Conservation (phyloP, 1,140 invertebrate genomes). For the Heterodera carotae region DNA sequence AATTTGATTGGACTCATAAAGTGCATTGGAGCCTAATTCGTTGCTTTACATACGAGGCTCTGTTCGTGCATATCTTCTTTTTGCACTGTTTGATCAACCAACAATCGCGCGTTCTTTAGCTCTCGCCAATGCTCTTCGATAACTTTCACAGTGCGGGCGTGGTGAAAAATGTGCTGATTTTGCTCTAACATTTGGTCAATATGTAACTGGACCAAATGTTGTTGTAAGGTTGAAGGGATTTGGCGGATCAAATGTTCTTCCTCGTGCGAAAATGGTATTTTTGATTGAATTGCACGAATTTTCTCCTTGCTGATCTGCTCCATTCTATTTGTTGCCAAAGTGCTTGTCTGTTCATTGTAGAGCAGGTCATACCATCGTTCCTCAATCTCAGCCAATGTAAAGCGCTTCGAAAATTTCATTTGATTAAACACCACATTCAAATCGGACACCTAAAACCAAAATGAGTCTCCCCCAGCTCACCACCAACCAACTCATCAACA, state of each 20-base stretch:
- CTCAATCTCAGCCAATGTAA: conserved; percentile 88
- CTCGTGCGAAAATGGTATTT: conserved; percentile 82
- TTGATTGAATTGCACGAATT: conserved; percentile 80
- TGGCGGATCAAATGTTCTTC: conserved; percentile 85
- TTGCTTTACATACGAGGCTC: conserved; percentile 68
- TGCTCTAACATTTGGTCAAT: conserved; percentile 69
- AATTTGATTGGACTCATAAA: too few species aligned
- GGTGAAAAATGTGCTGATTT: conserved; percentile 76
- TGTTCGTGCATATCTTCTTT: conserved; percentile 29
- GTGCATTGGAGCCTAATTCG: too few species aligned
- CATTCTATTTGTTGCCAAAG: conserved; percentile 84
- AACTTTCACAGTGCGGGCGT: conserved; percentile 80
- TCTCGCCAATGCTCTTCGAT: conserved; percentile 86
- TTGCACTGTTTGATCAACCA: conserved; percentile 78
- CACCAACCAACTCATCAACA: too few species aligned
- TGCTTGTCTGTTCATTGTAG: conserved; percentile 79
- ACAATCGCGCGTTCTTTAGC: conserved; percentile 86
- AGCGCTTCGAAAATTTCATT: conserved; percentile 92
- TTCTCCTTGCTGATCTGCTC: conserved; percentile 85
- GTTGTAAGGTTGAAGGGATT: conserved; percentile 68
- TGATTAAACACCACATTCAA: conserved; percentile 82
- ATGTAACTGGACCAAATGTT: conserved; percentile 10
- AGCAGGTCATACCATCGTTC: conserved; percentile 91
- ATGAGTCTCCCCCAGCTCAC: too few species aligned
- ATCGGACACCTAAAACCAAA: conserved; percentile 81